Conservation (phyloP, 2,888 invertebrate species). For the Lordiphosa andalusiaca region DNA sequence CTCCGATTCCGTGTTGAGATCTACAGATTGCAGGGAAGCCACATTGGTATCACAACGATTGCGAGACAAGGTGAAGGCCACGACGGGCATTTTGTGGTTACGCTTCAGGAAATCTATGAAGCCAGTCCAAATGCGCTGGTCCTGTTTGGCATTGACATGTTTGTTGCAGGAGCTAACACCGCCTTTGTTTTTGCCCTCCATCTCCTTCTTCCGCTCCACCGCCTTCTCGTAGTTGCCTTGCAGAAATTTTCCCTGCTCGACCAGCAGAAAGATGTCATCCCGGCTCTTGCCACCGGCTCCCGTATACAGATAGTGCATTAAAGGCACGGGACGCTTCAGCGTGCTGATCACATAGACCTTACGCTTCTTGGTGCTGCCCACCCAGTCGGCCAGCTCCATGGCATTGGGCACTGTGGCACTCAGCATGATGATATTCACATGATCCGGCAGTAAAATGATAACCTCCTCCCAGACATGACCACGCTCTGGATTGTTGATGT, state of each 20-base stretch:
- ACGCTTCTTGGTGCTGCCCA: constrained; percentile 91
- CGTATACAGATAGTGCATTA: constrained; percentile 96
- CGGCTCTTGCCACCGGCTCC: constrained; percentile 85
- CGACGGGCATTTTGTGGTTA: constrained; percentile 93
- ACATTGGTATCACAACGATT: constrained; percentile 83
- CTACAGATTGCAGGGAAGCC: constrained; percentile 83
- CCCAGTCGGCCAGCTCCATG: constrained; percentile 96
- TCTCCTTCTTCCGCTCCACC: constrained; percentile 81
- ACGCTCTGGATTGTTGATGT: constrained; percentile 97
- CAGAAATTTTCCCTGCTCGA: constrained; percentile 87
- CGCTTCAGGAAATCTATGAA: constrained; percentile 91
- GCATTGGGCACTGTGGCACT: constrained; percentile 99
- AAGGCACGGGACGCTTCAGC: constrained; percentile 94
- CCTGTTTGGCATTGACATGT: constrained; percentile 83
- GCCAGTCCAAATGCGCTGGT: constrained; percentile 90
- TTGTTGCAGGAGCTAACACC: constrained; percentile 38
- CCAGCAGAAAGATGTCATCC: constrained; percentile 88
- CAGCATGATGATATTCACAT: constrained; percentile 97
- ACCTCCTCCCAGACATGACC: constrained; percentile 99
- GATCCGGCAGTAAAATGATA: constrained; percentile 94
- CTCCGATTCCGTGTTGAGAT: constrained; percentile 91
- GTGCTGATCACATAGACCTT: constrained; percentile 97
- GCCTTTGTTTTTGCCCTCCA: constrained; percentile 69
- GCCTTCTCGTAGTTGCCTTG: constrained; percentile 85
- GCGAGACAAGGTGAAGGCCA: constrained; percentile 95